Conservation (phyloP, 2,113 vertebrate genomes). For the Baryphthengus martii region DNA sequence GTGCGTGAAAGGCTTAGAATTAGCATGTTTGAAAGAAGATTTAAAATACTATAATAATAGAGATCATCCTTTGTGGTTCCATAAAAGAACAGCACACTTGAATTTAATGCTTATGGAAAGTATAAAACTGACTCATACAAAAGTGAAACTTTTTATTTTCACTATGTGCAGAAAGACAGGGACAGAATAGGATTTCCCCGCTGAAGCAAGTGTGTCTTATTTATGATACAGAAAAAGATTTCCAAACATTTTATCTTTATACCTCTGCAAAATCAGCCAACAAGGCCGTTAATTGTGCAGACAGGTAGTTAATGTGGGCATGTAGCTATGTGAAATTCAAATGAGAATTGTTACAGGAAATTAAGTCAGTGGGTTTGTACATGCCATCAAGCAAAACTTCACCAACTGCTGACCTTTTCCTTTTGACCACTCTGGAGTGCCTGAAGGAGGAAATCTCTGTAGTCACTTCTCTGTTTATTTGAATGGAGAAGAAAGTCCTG, state of each 20-base stretch:
- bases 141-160: not conserved
- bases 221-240: not conserved
- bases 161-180: not conserved
- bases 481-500: not conserved
- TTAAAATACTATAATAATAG: not conserved
- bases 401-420: not conserved
- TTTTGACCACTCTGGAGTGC: not conserved
- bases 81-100: not conserved
- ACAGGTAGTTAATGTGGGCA: not conserved
- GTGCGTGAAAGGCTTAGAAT: not conserved
- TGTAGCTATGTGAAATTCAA: not conserved
- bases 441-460: not conserved
- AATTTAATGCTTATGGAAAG: not conserved
- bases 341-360: not conserved
- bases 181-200: not conserved
- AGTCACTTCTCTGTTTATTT: not conserved
- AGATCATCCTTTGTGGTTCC: not conserved
- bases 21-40: slow-evolving; percentile 1
- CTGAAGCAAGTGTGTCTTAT: not conserved
- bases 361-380: not conserved
- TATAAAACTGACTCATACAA: not conserved
- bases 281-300: not conserved
- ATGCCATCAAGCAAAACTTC: not conserved
- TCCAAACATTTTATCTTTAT: not conserved
- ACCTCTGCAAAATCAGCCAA: not conserved